These are phyloP conservation scores for Clusia tigrina DNA, from an alignment of 2,888 invertebrate genomes.

Conservation along the genomic window DNA sequence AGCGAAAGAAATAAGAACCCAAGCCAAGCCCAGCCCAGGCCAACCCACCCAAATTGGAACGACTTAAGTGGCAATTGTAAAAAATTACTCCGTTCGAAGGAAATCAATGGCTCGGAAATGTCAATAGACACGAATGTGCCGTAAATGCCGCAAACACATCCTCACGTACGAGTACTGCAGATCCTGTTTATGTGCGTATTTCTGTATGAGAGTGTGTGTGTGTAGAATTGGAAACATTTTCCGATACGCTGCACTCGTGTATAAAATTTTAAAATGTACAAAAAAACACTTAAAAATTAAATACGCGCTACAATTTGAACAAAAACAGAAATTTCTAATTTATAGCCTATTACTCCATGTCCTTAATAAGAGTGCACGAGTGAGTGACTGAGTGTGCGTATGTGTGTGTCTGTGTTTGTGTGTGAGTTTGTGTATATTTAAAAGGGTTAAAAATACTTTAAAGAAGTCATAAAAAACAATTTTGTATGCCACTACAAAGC, in stretches of 20 bases:
- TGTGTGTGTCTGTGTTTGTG: not conserved
- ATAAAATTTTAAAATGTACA: slow-evolving; percentile 16
- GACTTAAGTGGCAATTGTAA: slow-evolving; percentile 39
- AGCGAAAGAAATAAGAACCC: not conserved
- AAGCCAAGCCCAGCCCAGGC: not conserved
- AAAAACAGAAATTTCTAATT: slow-evolving; percentile 47
- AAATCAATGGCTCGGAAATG: slow-evolving; percentile 52
- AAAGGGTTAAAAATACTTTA: slow-evolving; percentile 32
- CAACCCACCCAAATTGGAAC: not conserved
- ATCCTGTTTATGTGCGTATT: not conserved
- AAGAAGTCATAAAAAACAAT: slow-evolving; percentile 59
- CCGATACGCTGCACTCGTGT: slow-evolving; percentile 23
- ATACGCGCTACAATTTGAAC: slow-evolving; percentile 12
- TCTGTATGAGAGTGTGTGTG: not conserved
- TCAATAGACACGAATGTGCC: slow-evolving; percentile 39
- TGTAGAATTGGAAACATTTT: slow-evolving; percentile 12
- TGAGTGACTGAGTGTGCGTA: not conserved
- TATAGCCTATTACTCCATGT: slow-evolving; percentile 58
- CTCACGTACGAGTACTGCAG: not conserved
- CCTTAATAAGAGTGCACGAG: no score
- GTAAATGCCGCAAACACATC: slow-evolving; percentile 11
- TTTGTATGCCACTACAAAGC: slow-evolving; percentile 64
- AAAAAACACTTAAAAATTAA: slow-evolving; percentile 43
- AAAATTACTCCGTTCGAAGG: slow-evolving; percentile 24
- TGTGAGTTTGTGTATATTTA: slow-evolving; percentile 12